Base-by-base conservation (phyloP, 2,797 vertebrate genomes). In the Orestias chungarensis region DNA sequence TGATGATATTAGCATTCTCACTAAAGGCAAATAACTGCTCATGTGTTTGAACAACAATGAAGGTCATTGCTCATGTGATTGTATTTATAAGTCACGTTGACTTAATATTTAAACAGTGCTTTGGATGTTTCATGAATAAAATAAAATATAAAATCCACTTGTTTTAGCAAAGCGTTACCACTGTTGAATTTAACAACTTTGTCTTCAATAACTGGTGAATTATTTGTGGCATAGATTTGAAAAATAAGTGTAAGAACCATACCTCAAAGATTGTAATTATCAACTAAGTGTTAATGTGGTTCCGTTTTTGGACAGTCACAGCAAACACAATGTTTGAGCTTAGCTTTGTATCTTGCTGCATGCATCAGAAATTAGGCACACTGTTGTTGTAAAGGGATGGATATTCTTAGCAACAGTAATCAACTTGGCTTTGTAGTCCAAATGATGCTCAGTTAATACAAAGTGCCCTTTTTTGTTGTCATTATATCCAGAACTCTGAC, bases 31-130 rank as follows among this genome's bases (percentile, higher is more conserved):
- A 73, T 66, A 73, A 43, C 10, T 50, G 38, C 25, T 50, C 47
- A 33, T 4, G 25, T 40, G 59, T 62, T 62, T 40, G 54, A 76
- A 80, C 55, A 64, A 18, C 64, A 61, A 40, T 74, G 42, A 73
- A 80, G 71, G 73, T 82, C 61, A 73, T 10, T 57, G 43, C n/a
- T 52, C 52, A 65, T 80, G 59, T 61, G 42, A 66, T 64, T 5
- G 18, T 70, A 40, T 79, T 80, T 68, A 57, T 70, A 52, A 23
- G 46, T 14, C 15, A 23, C 15, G 57, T 64, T 80, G 7, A 29
- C 15, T 7, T 29, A 31, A 54, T 54, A 68, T 69, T 54, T 54
- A 52, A 23, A 49, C 1, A 11, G 31, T 38, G 0, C 18, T 10
- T 11, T 50, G 29, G 18, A 33, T 59, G 20, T 59, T 35, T 59